phyloP scores from a whole-genome alignment of 2,888 invertebrate genomes.

The Molorchus minor region DNA sequence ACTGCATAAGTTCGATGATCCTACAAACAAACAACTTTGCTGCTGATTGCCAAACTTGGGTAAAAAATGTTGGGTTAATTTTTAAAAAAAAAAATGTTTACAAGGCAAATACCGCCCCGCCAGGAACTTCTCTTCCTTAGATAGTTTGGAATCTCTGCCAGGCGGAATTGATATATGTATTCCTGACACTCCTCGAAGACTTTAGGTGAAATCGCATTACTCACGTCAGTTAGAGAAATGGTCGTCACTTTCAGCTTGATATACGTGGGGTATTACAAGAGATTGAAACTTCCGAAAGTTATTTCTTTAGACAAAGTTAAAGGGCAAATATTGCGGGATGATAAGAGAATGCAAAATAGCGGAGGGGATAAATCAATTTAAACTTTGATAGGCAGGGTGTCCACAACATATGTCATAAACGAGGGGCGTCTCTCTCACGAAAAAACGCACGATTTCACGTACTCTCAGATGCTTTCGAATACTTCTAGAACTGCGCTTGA shows the following conservation, averaged over 20 bases:
- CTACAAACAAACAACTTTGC: too few relatives aligned
- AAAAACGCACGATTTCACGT: too few relatives aligned
- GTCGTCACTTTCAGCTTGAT: slow-evolving; percentile 22
- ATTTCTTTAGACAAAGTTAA: slow-evolving; percentile 20
- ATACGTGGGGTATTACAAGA: slow-evolving; percentile 26
- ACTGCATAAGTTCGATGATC: too few relatives aligned
- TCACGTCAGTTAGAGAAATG: slow-evolving; percentile 26
- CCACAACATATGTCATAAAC: too few relatives aligned
- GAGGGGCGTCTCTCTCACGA: too few relatives aligned
- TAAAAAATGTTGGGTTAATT: too few relatives aligned
- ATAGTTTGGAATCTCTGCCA: neutral
- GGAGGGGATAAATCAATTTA: too few relatives aligned
- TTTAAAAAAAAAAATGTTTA: neutral
- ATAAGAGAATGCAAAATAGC: slow-evolving; percentile 7
- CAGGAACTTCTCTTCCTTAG: neutral
- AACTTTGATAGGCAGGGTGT: too few relatives aligned
- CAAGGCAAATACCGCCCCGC: neutral
- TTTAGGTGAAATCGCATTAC: slow-evolving; percentile 26
- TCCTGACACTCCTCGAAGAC: slow-evolving; percentile 24
- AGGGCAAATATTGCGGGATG: slow-evolving; percentile 23
- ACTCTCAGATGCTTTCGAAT: too few relatives aligned
- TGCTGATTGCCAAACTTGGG: too few relatives aligned
- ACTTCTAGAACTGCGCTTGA: too few relatives aligned
- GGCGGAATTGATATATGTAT: slow-evolving; percentile 24
- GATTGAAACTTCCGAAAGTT: slow-evolving; percentile 23